Evolutionary conservation across 2,113 vertebrate species (phyloP).

Genomic region (Otolemur garnettii): DNA sequence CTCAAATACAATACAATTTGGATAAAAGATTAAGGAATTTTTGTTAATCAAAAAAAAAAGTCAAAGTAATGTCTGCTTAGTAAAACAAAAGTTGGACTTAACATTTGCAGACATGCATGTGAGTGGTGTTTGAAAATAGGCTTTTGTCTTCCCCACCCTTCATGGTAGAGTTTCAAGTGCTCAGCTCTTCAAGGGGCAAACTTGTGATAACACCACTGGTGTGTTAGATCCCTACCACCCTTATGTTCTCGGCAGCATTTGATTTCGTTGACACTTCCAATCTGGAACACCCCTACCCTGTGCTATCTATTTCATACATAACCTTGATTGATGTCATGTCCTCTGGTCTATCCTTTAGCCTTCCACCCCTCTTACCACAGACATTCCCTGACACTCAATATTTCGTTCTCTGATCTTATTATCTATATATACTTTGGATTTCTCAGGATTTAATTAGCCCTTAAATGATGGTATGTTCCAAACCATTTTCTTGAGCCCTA

Average conservation of each 20-base stretch:
- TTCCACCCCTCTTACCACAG: background rate
- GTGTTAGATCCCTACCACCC: background rate
- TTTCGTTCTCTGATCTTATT: slow-evolving; percentile 37
- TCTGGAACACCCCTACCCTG: background rate
- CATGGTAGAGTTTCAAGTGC: background rate
- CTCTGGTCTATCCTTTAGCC: background rate
- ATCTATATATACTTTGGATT: background rate
- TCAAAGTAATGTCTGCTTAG: no score
- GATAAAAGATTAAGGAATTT: slow-evolving; percentile 35
- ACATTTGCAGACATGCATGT: background rate
- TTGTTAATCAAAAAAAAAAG: slow-evolving; percentile 18
- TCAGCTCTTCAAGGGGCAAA: background rate
- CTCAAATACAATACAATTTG: slow-evolving; percentile 36
- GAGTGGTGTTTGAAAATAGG: background rate
- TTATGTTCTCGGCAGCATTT: background rate
- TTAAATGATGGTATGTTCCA: slow-evolving; percentile 8
- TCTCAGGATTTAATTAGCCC: background rate
- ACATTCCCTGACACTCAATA: background rate
- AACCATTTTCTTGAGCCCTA: slow-evolving; percentile 34
- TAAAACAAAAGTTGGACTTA: no score
- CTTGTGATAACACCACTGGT: background rate
- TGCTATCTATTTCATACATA: background rate
- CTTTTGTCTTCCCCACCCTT: slow-evolving; percentile 1
- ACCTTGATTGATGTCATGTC: background rate
- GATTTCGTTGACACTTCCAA: background rate